Evolutionary conservation across 2,888 invertebrate species (phyloP).

Genomic region (Sipunculus nudus): DNA sequence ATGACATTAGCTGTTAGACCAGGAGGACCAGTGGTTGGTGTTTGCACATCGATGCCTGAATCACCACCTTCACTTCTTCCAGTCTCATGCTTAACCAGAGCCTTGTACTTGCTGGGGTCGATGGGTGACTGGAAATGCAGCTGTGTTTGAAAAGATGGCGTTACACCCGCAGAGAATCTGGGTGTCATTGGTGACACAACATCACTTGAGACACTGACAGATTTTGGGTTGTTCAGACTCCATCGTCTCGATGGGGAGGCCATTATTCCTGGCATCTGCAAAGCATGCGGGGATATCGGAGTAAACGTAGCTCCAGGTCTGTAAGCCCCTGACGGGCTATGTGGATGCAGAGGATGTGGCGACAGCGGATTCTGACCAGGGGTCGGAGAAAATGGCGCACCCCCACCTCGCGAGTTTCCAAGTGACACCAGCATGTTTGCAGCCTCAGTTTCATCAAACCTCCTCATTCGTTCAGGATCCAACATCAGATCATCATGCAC

Average conservation of each 20-base stretch:
- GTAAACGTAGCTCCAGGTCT: slow-evolving; percentile 77
- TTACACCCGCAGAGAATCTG: slow-evolving; percentile 37
- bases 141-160: slow-evolving; percentile 19
- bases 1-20: too few relatives aligned
- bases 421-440: slow-evolving; percentile 95
- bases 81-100: slow-evolving; percentile 44
- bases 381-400: slow-evolving; percentile 78
- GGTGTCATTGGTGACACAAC: slow-evolving; percentile 58
- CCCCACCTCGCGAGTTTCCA: slow-evolving; percentile 91
- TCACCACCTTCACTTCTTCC: slow-evolving; percentile 48
- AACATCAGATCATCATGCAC: not conserved
- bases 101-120: not conserved
- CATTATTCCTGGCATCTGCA: slow-evolving; percentile 49
- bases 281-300: slow-evolving; percentile 74
- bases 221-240: slow-evolving; percentile 51
- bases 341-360: slow-evolving; percentile 42
- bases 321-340: slow-evolving; percentile 70
- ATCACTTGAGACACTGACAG: slow-evolving; percentile 57
- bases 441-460: slow-evolving; percentile 88
- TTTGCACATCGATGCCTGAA: slow-evolving; percentile 54
- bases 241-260: slow-evolving; percentile 55
- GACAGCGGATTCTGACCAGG: slow-evolving; percentile 52
- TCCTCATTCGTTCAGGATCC: slow-evolving; percentile 40
- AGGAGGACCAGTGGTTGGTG: slow-evolving; percentile 36
- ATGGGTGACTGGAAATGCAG: slow-evolving; percentile 14